Evolutionary conservation across 2,797 vertebrate species (phyloP).

Genomic region (Sebastes steindachneri): DNA sequence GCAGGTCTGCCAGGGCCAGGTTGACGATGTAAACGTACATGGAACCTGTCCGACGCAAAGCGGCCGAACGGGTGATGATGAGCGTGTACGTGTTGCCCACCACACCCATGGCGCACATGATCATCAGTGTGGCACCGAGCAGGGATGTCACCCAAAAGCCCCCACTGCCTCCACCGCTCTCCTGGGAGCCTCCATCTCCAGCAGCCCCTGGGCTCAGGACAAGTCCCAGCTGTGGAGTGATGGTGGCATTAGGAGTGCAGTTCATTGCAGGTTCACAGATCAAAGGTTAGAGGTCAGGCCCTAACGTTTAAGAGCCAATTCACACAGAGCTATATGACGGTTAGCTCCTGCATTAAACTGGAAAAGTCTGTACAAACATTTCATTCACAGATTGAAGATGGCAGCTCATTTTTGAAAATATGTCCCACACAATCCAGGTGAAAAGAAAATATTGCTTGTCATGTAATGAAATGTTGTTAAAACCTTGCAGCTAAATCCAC

Average conservation of each 20-base stretch:
- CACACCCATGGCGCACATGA: constrained; percentile 84
- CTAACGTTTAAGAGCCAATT: not conserved
- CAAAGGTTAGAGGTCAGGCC: constrained; percentile 13
- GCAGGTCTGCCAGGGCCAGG: constrained; percentile 87
- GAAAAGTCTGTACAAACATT: not conserved
- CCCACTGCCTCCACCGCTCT: constrained; percentile 24
- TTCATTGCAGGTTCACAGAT: constrained; percentile 69
- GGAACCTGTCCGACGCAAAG: constrained; percentile 80
- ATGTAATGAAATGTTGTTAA: not conserved
- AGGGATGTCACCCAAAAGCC: constrained; percentile 80
- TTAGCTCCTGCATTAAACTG: not conserved
- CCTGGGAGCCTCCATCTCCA: constrained; percentile 31
- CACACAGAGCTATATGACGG: not conserved
- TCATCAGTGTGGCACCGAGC: constrained; percentile 78
- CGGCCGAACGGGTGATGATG: constrained; percentile 82
- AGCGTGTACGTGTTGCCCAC: constrained; percentile 87
- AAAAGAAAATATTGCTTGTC: no score
- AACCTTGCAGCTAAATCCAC: not conserved
- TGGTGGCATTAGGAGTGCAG: constrained; percentile 70
- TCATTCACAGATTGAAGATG: not conserved
- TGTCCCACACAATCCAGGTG: no score
- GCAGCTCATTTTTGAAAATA: no score
- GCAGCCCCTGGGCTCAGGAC: constrained; percentile 34
- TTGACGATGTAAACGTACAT: constrained; percentile 88
- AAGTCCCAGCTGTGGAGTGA: constrained; percentile 40